Evolutionary conservation across 2,113 vertebrate species (phyloP), one percentile per base, ranked within the genome.

Genomic region (Plecotus auritus): DNA sequence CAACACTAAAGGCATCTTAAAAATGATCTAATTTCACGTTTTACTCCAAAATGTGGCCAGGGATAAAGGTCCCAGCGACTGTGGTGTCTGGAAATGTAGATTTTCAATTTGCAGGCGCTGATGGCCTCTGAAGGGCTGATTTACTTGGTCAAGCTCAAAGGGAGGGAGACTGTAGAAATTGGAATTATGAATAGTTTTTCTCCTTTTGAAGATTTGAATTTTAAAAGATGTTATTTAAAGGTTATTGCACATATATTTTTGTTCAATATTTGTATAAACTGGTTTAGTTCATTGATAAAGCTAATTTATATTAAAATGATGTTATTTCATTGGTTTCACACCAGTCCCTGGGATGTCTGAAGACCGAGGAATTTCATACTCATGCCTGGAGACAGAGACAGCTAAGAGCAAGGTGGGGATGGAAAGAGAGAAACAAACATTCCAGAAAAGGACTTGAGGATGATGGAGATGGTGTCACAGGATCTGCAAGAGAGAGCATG

Each of bases 301-400:
- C 72, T 95, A 42, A 85, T 95, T 93, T 91, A 54, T 47, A 76
- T 90, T 92, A 93, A 92, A 74, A 90, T 87, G 85, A 72, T 88
- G 37, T 42, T 81, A 90, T 83, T 85, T 93, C 45, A 61, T 82
- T 91, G 70, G 74, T 77, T 92, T 89, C 45, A 26, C 22, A n/a
- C 13, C 23, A 89, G 35, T 49, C 47, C 47, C 88, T 18, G 73
- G 42, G 77, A 97, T 22, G 7, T 78, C 70, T 69, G 82, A 81
- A 78, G 64, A 84, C 22, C 26, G 61, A 90, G 67, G 49, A 72
- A 78, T 86, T 89, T 81, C 32, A 67, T 80, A 47, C 69, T 74
- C 30, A 56, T 12, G 18, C n/a, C 40, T 1, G 35, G 90, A 92
- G 40, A 66, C 14, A 77, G 7, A 51, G 32, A 70, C 35, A 47